Conservation (phyloP, 1,140 invertebrate genomes). For the Ptiloglossa arizonensis region DNA sequence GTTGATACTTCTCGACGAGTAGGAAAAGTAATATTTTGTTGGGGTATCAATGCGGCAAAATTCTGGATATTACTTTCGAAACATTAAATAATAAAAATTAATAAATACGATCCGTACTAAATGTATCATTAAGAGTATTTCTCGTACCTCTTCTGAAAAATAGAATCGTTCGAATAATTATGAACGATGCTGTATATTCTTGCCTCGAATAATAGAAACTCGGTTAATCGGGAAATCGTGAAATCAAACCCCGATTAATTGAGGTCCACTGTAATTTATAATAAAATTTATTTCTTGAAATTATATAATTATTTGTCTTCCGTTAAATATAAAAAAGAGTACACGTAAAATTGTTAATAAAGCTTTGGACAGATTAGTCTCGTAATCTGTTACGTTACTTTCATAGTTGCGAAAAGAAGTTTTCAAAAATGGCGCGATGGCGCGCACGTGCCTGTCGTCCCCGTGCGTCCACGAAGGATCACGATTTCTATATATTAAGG, state of each 20-base stretch:
- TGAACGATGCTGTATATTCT: background rate
- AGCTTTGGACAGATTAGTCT: constrained; percentile 6
- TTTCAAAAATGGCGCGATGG: background rate
- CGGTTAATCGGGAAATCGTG: background rate
- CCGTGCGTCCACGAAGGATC: constrained; percentile 43
- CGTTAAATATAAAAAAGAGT: background rate
- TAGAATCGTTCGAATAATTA: background rate
- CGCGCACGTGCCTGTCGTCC: constrained; percentile 25
- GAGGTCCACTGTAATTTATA: background rate
- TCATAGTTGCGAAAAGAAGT: background rate
- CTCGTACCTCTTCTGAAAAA: background rate
- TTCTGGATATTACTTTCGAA: background rate
- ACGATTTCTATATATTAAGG: constrained; percentile 55
- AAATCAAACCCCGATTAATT: background rate
- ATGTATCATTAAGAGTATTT: background rate
- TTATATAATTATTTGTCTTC: background rate
- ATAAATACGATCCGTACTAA: background rate
- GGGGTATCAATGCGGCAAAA: no score
- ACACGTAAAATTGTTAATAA: background rate
- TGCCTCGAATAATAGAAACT: background rate
- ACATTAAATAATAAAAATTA: background rate
- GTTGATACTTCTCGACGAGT: background rate
- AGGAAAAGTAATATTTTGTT: background rate
- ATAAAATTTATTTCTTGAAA: background rate
- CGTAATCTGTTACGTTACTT: background rate